Base-by-base conservation (phyloP, 2,113 vertebrate species). In the Columba janthina region DNA sequence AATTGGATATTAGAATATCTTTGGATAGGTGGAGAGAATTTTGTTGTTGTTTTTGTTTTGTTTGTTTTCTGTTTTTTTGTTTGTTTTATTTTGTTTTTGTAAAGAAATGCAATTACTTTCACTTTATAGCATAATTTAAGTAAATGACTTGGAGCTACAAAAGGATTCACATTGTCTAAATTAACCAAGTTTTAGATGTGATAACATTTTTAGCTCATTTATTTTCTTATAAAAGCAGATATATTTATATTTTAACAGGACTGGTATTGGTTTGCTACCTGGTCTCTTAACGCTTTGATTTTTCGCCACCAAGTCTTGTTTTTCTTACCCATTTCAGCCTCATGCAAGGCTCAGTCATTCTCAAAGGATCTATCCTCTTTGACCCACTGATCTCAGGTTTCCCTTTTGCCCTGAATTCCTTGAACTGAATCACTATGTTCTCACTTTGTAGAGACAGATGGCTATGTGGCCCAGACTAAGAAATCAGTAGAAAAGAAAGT, bases 11-110 rank as follows among this genome's bases (percentile, higher is more conserved):
- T 18, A 9, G 2, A 93, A 80, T 62, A 57, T 29, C 3, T 58
- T 85, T 53, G 10, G 5, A 15, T 5, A 25, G 16, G 5, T 2
- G 3, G 1, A 40, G 4, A 6, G 1, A 2, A 2, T 6, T 38
- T 6, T 34, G 3, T 29, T 31, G 42, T 19, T 44, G 17, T 44
- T 19, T 18, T 46, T 19, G 44, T 46, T 46, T 46, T 46, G 44
- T 46, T 46, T 44, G 8, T 17, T 19, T 46, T 15, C 18, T 19
- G 18, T 2, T 5, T 40, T 3, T 29, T 54, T 4, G 3, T 19
- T 34, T 57, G 6, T 19, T 46, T 46, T 81, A 2, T 10, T 90
- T 48, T 36, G 1, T 0, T 53, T 71, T 69, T 56, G 14, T 66
- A 34, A 92, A 73, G 13, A 93, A 92, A 81, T 46, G 4, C 2